Base-by-base conservation (phyloP, 2,113 vertebrate genomes). In the Tamias sibiricus region DNA sequence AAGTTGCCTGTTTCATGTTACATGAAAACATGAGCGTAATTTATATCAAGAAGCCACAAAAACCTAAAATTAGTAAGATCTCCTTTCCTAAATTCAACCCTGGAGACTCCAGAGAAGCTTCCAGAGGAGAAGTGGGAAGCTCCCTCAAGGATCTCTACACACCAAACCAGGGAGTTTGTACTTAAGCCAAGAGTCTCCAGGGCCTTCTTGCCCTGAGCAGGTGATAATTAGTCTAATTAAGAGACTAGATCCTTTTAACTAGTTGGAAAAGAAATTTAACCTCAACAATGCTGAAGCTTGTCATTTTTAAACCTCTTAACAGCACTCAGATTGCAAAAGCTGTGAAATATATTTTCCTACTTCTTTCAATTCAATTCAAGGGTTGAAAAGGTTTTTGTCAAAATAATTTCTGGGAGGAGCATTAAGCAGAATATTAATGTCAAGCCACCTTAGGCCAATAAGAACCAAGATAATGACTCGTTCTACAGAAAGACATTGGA, bases 151-250 rank as follows among this genome's bases (percentile, higher is more conserved):
- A 79, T 57, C 71, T 85, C 83, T 52, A 68, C 1, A 37, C 49
- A 42, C 80, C 35, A 40, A 49, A 26, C 22, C 6, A 52, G 68
- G 94, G 72, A 90, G 32, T 44, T 76, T 8, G 26, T 82, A 40
- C 92, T 83, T 52, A 69, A 92, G 59, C 72, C 87, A 83, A 59
- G 44, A 94, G 87, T 57, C 82, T 24, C n/a, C 35, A 87, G 90
- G 40, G 10, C 74, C 54, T 80, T 71, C 89, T 59, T 96, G 91
- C 91, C 90, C 93, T 11, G 72, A 97, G 83, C 88, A 95, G 88
- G 83, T 87, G 89, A 93, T 84, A 95, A 96, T 95, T 86, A 97
- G 86, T 57, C 85, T 89, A 89, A 96, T 97, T 95, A 94, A 93
- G 86, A 89, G 64, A 69, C 32, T 68, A 91, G 80, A 87, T 94